phyloP scores from a whole-genome alignment of 2,888 invertebrate genomes.

The Diachrysia chrysitis region DNA sequence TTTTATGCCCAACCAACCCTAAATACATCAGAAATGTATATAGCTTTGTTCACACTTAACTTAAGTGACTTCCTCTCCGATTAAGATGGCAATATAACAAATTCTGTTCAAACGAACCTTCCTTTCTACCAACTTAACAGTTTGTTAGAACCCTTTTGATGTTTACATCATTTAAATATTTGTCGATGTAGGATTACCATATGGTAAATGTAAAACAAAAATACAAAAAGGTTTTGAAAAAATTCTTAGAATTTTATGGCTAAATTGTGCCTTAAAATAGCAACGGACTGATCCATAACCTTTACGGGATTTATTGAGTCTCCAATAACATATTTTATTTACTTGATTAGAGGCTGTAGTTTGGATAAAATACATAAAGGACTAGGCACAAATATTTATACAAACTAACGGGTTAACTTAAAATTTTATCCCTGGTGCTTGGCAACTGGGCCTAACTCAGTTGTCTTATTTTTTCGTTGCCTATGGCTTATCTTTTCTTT shows the following conservation, averaged over 20 bases:
- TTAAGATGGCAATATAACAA: conserved; percentile 18
- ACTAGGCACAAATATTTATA: too few relatives aligned
- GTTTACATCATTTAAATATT: conserved; percentile 22
- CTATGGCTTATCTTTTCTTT: too few relatives aligned
- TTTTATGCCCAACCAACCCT: too few relatives aligned
- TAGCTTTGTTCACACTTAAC: neutral
- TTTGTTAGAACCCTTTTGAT: conserved; percentile 27
- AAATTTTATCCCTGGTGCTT: too few relatives aligned
- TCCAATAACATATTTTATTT: too few relatives aligned
- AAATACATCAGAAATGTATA: neutral
- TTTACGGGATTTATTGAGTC: neutral
- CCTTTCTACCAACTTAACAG: conserved; percentile 13
- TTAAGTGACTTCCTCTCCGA: conserved; percentile 8
- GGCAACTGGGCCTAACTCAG: too few relatives aligned
- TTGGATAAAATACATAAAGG: too few relatives aligned
- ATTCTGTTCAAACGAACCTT: conserved; percentile 11
- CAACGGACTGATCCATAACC: neutral
- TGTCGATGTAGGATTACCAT: conserved; percentile 20
- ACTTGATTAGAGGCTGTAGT: too few relatives aligned
- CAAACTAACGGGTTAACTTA: too few relatives aligned
- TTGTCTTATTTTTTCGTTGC: too few relatives aligned
- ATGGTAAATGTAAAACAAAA: conserved; percentile 1
- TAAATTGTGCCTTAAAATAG: neutral
- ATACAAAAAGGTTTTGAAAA: neutral
- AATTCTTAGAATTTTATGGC: neutral